Percentiles rank a stretch among this genome's conserved stretches.
phyloP scores from a whole-genome alignment of 2,113 vertebrate genomes.

The Chloroceryle aenea region DNA sequence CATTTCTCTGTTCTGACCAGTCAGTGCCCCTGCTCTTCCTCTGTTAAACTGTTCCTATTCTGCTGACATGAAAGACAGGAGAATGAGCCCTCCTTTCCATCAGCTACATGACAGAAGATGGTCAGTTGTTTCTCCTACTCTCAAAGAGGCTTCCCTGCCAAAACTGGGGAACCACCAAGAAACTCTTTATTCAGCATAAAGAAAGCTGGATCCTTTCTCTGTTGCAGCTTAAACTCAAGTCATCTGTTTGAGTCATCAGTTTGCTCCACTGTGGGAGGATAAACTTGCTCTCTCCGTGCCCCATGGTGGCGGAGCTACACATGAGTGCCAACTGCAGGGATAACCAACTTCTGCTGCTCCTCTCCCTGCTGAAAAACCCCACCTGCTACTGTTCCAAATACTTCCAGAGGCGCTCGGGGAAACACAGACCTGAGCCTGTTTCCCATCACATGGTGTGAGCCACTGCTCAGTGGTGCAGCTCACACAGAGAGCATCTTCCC shows the following conservation, averaged over 20 bases:
- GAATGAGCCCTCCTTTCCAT: not conserved
- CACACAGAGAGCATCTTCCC: not conserved
- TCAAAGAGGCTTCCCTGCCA: not conserved
- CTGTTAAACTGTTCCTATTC: not conserved
- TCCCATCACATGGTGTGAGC: fast-evolving
- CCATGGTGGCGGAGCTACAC: not conserved
- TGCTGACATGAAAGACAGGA: not conserved
- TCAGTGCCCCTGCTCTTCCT: not conserved
- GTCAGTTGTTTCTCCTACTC: not conserved
- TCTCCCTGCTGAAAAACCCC: fast-evolving
- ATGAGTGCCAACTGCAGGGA: not conserved
- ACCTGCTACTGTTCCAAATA: not conserved
- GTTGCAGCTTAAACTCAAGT: not conserved
- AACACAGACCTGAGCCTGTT: not conserved
- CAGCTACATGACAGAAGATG: not conserved
- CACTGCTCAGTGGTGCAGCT: not conserved
- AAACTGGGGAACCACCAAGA: not conserved
- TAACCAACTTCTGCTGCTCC: not conserved
- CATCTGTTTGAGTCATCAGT: too few species aligned
- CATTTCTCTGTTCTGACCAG: not conserved
- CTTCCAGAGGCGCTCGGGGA: not conserved
- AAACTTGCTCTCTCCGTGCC: not conserved
- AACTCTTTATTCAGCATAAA: not conserved
- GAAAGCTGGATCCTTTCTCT: not conserved
- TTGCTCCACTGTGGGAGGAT: not conserved